Percentiles rank a stretch among this genome's conserved stretches.
phyloP scores from a whole-genome alignment of 2,797 vertebrate species.

The Sebastes vulpes region DNA sequence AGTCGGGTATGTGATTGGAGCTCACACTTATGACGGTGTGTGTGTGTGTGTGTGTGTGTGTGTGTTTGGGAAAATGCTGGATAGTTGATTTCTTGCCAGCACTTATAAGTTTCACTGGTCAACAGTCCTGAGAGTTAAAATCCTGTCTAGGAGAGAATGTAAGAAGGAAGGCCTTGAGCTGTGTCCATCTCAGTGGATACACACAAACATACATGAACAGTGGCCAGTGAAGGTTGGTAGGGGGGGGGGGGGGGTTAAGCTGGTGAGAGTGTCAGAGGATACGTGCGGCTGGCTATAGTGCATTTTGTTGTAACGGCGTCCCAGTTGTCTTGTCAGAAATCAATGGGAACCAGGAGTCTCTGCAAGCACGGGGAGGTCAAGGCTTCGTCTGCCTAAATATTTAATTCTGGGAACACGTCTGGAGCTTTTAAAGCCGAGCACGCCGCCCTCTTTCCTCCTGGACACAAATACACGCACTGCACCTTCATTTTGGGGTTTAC shows the following conservation, averaged over 20 bases:
- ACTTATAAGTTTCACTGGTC: conserved; percentile 27
- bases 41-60: conserved; percentile 15
- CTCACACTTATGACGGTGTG: neutral
- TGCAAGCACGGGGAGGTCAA: conserved; percentile 90
- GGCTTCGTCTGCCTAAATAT: conserved; percentile 95
- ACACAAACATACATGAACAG: neutral
- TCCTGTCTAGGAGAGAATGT: neutral
- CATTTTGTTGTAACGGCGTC: conserved; percentile 97
- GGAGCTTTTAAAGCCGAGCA: conserved; percentile 93
- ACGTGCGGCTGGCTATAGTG: conserved; percentile 91
- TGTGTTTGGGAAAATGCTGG: neutral
- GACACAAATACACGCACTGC: conserved; percentile 24
- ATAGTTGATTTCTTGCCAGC: neutral
- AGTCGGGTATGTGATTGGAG: conserved; percentile 29
- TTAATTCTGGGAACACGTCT: conserved; percentile 94
- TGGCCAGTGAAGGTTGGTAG: conserved; percentile 7
- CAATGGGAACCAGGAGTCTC: conserved; percentile 94
- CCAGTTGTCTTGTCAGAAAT: conserved; percentile 97
- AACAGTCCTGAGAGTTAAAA: conserved; percentile 29
- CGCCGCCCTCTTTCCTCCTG: conserved; percentile 83
- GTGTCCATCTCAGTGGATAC: conserved; percentile 23
- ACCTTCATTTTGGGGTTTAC: conserved; percentile 3
- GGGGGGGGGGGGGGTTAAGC: conserved; percentile 80
- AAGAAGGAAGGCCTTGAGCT: conserved; percentile 40
- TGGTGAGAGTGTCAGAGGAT: conserved; percentile 89